Percentiles rank a stretch among this genome's conserved stretches.
Conservation (phyloP, 2,113 vertebrate species). For the Myanophis thanlyinensis region DNA sequence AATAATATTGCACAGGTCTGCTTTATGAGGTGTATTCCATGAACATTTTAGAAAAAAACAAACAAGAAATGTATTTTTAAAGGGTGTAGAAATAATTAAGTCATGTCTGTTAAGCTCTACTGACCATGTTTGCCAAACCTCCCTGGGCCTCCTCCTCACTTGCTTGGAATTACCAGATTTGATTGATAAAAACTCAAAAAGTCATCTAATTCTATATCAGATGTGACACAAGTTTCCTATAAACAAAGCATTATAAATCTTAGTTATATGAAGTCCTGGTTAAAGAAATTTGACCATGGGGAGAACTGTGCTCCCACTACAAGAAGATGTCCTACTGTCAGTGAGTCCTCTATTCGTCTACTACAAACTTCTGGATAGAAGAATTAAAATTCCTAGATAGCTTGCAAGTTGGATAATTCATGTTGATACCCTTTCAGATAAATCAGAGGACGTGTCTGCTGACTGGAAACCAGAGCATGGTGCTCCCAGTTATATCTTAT, state of each 20-base stretch:
- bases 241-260: neutral
- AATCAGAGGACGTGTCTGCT: neutral
- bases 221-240: neutral
- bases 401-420: neutral
- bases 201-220: neutral
- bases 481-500: neutral
- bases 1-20: neutral
- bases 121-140: neutral
- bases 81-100: neutral
- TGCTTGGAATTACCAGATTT: neutral
- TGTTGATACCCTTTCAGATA: neutral
- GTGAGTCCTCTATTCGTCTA: neutral
- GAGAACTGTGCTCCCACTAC: neutral
- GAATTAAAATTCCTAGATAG: neutral
- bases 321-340: neutral
- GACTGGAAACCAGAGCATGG: neutral
- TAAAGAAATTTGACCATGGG: neutral
- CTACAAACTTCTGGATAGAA: neutral
- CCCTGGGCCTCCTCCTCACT: neutral
- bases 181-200: neutral
- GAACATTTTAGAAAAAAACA: neutral
- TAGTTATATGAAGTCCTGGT: neutral
- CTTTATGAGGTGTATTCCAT: neutral
- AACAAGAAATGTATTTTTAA: neutral
- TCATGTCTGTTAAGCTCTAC: neutral